Conservation (phyloP, 2,888 invertebrate genomes). For the Ochropacha duplaris region DNA sequence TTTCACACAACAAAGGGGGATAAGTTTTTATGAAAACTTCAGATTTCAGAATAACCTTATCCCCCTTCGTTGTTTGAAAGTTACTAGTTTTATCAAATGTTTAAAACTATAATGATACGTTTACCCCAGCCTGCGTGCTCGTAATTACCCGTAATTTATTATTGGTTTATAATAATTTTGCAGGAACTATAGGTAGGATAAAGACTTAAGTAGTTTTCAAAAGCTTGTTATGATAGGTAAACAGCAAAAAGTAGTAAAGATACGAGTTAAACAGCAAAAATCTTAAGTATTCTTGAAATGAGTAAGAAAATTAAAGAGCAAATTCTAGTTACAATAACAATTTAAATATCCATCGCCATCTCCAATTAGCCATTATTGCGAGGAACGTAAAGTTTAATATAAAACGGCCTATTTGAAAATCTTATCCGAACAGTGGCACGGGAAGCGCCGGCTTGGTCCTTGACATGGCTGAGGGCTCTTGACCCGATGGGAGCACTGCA, state of each 20-base stretch:
- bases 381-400: conserved; percentile 21
- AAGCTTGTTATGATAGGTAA: too few relatives aligned
- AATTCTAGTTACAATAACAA: neutral
- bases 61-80: neutral
- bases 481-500: conserved; percentile 26
- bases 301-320: neutral
- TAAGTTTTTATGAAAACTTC: conserved; percentile 10
- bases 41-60: too few relatives aligned
- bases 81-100: neutral
- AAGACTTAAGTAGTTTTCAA: too few relatives aligned
- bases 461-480: conserved; percentile 31
- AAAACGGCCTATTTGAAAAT: conserved; percentile 8
- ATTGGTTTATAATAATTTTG: too few relatives aligned
- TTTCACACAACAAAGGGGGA: conserved; percentile 5
- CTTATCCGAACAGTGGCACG: neutral
- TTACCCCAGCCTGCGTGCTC: too few relatives aligned
- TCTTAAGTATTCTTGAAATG: neutral
- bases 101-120: too few relatives aligned
- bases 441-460: conserved; percentile 26
- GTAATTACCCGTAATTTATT: too few relatives aligned
- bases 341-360: neutral
- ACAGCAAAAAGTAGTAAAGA: too few relatives aligned
- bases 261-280: too few relatives aligned
- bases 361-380: neutral
- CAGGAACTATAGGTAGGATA: too few relatives aligned